A percentile compares a stretch with the other conserved stretches of the same genome.
These are phyloP conservation scores for Dolichopus griseipennis DNA, from an alignment of 2,888 invertebrate species.

Conservation along the genomic window DNA sequence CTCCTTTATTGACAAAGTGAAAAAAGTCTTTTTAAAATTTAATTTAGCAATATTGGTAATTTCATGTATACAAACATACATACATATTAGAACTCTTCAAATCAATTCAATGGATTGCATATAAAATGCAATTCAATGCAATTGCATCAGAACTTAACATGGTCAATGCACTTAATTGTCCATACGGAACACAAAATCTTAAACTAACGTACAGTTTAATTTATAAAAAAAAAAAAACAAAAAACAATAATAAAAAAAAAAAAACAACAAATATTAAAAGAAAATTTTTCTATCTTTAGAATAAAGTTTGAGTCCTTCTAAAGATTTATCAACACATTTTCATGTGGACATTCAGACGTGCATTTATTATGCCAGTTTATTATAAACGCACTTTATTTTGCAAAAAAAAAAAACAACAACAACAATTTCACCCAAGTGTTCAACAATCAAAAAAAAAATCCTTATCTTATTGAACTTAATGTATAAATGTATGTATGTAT, in stretches of 20 bases:
- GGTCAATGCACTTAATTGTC: background rate
- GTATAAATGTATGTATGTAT: background rate
- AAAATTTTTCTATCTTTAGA: background rate
- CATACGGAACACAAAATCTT: background rate
- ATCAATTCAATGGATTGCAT: background rate
- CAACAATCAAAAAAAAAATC: background rate
- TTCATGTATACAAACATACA: too few species aligned
- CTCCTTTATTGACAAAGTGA: background rate
- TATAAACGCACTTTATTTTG: too few species aligned
- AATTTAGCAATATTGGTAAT: background rate
- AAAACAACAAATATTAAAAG: too few species aligned
- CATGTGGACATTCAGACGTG: too few species aligned
- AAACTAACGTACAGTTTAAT: too few species aligned
- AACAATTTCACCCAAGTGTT: background rate
- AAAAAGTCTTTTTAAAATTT: too few species aligned
- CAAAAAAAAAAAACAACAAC: too few species aligned
- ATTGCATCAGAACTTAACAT: background rate
- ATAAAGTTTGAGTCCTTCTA: background rate
- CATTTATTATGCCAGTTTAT: too few species aligned
- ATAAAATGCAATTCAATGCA: background rate
- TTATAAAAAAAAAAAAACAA: too few species aligned
- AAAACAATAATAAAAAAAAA: too few species aligned
- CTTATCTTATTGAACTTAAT: conserved; percentile 1
- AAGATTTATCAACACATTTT: background rate
- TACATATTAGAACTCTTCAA: too few species aligned